Evolutionary conservation across 2,113 vertebrate genomes (phyloP), one percentile per base, ranked within the genome.

Genomic region (Rallus limicola): DNA sequence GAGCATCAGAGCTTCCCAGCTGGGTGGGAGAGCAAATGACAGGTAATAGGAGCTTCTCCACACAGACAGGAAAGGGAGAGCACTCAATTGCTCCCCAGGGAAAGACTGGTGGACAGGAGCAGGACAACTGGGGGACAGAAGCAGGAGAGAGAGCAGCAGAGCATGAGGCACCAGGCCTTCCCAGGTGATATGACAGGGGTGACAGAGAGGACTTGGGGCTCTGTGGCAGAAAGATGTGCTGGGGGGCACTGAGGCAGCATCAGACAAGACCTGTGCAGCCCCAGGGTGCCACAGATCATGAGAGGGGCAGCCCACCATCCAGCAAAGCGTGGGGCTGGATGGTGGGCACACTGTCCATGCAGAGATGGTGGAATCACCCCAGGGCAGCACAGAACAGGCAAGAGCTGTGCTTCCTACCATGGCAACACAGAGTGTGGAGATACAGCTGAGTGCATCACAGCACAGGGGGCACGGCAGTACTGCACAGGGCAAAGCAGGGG

Each of bases 1-100:
- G 7, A 82, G 15, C 13, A 19, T 3, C 1, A 16, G 20, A 16
- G 28, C 58, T 68, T 24, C 75, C 28, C 29, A 36, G 3, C 6
- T 4, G 21, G 56, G 7, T 2, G 34, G 6, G 29, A 3, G 16
- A 23, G 38, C 0, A 24, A 9, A 12, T 1, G 9, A 31, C 46
- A 33, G 15, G 7, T 11, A 52, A 31, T 0, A 33, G 58, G 3
- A 11, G 34, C 36, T 21, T 46, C 44, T 31, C 46, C 38, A 6
- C 0, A 3, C 20, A 18, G 5, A 11, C 4, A 13, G 38, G 4
- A 4, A 18, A 53, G 6, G 70, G 44, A 63, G 17, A 38, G 29
- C 23, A 14, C 16, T 13, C 40, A 5, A 1, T 0, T 14, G 33
- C 40, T 42, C 31, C 40, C 15, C 38, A 11, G 34, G 36, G 15